Conservation (phyloP, 2,888 invertebrate genomes). For the Therioaphis trifolii region DNA sequence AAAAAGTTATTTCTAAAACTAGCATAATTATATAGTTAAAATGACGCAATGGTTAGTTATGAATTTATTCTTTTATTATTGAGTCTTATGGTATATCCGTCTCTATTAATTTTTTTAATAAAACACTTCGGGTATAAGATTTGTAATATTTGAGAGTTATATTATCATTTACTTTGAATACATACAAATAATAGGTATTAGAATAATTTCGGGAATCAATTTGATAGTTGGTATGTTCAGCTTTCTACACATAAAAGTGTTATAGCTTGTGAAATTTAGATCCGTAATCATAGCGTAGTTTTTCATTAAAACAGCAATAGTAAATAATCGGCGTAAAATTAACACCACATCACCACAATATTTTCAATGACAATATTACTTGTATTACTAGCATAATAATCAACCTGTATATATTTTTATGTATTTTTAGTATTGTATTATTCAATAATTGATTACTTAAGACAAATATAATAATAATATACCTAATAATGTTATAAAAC, state of each 20-base stretch:
- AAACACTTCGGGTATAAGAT: not conserved
- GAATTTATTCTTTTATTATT: too few species aligned
- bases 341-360: not conserved
- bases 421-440: too few species aligned
- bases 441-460: too few species aligned
- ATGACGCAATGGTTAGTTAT: too few species aligned
- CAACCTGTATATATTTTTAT: not conserved
- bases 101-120: not conserved
- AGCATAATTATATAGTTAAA: too few species aligned
- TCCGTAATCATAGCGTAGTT: not conserved
- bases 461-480: too few species aligned
- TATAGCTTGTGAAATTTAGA: constrained; percentile 51
- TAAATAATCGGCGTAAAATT: constrained; percentile 30
- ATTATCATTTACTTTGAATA: constrained; percentile 2
- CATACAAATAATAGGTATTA: not conserved
- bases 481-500: too few species aligned
- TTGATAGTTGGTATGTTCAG: constrained; percentile 19
- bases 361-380: not conserved
- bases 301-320: not conserved
- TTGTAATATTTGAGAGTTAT: not conserved
- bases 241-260: constrained; percentile 55
- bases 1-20: too few species aligned
- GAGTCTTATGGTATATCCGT: too few species aligned
- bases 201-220: not conserved
- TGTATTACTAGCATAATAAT: not conserved